phyloP scores from a whole-genome alignment of 2,797 vertebrate species.

The Hypotaenidia okinawae region DNA sequence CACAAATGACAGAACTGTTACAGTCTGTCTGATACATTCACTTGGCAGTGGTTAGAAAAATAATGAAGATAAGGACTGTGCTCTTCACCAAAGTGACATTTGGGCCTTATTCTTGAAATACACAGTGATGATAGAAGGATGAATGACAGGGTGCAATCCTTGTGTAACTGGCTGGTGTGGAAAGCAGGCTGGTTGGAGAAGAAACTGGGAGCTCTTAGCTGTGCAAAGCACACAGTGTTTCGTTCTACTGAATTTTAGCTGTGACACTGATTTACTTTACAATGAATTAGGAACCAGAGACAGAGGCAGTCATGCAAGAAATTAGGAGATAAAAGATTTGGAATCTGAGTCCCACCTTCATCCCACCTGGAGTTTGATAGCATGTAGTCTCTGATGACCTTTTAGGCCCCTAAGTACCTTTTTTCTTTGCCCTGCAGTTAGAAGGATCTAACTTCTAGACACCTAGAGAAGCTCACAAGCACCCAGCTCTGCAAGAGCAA shows the following conservation, averaged over 20 bases:
- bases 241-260: background rate
- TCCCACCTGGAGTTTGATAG: background rate
- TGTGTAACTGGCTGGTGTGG: background rate
- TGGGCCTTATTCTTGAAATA: background rate
- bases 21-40: background rate
- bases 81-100: background rate
- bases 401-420: background rate
- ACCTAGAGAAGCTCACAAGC: background rate
- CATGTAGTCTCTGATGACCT: background rate
- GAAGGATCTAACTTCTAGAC: background rate
- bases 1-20: background rate
- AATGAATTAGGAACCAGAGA: background rate
- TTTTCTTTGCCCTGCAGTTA: background rate
- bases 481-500: fast-evolving
- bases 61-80: background rate
- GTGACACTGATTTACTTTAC: background rate
- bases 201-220: background rate
- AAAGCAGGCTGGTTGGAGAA: background rate
- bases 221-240: background rate
- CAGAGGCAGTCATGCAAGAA: background rate
- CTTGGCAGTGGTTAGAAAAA: background rate
- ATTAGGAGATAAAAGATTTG: background rate
- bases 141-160: background rate
- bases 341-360: background rate
- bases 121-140: background rate